phyloP scores from a whole-genome alignment of 2,888 invertebrate genomes.

The Odontocerum albicorne region DNA sequence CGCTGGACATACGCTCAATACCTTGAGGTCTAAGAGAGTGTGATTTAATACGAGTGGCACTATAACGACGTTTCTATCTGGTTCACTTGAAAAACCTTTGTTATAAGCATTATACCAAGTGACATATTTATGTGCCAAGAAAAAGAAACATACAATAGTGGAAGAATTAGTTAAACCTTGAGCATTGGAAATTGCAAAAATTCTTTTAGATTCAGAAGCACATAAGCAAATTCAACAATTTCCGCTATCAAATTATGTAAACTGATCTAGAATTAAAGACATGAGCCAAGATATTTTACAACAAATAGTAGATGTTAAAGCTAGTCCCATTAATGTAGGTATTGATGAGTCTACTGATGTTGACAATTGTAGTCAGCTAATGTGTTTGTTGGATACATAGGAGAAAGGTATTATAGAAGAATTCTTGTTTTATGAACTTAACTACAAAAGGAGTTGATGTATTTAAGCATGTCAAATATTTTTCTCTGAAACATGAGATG shows the following conservation, averaged over 20 bases:
- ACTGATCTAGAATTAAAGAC: background rate
- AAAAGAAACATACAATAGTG: too few relatives aligned
- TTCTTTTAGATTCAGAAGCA: too few relatives aligned
- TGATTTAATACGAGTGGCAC: too few relatives aligned
- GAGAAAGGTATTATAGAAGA: background rate
- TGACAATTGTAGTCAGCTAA: background rate
- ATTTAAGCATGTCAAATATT: background rate
- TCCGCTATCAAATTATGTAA: background rate
- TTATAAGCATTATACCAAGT: too few relatives aligned
- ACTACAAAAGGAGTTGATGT: slow-evolving; percentile 1
- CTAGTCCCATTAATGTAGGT: background rate
- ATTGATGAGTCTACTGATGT: slow-evolving; percentile 4
- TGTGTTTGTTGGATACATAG: too few relatives aligned
- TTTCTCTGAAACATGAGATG: background rate
- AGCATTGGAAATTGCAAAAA: too few relatives aligned
- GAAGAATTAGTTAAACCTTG: too few relatives aligned
- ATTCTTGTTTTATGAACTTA: background rate
- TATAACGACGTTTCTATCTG: too few relatives aligned
- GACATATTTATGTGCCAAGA: too few relatives aligned
- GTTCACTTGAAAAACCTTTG: too few relatives aligned
- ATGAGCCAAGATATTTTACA: slow-evolving; percentile 1
- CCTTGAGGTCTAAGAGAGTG: too few relatives aligned
- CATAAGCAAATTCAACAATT: background rate
- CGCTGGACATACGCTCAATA: too few relatives aligned
- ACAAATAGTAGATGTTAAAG: background rate